Percentiles rank a stretch among this genome's conserved stretches.
phyloP scores from a whole-genome alignment of 2,888 invertebrate genomes.

The Athalia cordata region DNA sequence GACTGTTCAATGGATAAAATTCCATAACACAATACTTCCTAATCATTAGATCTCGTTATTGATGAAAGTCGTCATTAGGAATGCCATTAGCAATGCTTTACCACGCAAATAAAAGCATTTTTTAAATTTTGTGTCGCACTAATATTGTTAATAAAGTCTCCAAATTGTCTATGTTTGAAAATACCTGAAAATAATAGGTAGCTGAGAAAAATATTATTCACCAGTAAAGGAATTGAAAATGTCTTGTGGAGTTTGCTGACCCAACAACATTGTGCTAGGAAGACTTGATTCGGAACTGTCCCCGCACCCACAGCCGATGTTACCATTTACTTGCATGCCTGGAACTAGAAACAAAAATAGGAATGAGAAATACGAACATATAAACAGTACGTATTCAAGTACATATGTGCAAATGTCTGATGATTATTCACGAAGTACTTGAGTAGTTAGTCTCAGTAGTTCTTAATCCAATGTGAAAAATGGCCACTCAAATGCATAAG shows the following conservation, averaged over 20 bases:
- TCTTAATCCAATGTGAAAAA: conserved; percentile 22
- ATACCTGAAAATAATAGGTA: neutral
- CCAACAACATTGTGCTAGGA: conserved; percentile 70
- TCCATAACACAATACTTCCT: no score
- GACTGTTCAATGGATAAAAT: no score
- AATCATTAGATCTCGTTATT: no score
- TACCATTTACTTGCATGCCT: conserved; percentile 72
- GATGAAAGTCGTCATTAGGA: no score
- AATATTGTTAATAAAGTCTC: conserved; percentile 57
- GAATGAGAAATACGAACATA: neutral
- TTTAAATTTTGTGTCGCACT: no score
- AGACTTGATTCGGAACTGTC: conserved; percentile 68
- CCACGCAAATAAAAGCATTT: no score
- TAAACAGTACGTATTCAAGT: neutral
- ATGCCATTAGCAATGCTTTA: no score
- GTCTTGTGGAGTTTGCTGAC: conserved; percentile 71
- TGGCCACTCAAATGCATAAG: conserved; percentile 35
- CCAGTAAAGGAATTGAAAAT: conserved; percentile 69
- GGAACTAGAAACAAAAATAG: conserved; percentile 22
- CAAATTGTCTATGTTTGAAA: conserved; percentile 56
- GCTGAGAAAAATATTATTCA: conserved; percentile 50
- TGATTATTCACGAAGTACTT: neutral
- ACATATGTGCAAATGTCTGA: neutral
- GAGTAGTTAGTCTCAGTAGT: neutral
- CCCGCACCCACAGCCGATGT: conserved; percentile 70